Percentiles rank a stretch among this genome's conserved stretches.
These are phyloP conservation scores for Polymixis flavicincta DNA, from an alignment of 2,888 invertebrate species.

Conservation along the genomic window DNA sequence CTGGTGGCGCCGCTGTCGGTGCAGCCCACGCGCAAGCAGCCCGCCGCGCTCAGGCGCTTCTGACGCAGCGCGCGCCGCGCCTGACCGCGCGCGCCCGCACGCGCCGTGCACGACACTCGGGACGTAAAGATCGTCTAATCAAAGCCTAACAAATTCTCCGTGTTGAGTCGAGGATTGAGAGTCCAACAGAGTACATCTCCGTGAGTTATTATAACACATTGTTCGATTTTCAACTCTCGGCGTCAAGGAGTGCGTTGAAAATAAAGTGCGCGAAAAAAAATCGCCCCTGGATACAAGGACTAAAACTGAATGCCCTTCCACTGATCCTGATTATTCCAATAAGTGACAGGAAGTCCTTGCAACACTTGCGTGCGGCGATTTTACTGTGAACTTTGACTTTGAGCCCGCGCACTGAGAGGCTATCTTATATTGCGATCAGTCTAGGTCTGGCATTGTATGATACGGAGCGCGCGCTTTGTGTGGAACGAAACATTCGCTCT, in stretches of 20 bases:
- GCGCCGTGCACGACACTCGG: conserved; percentile 43
- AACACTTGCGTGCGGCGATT: background rate
- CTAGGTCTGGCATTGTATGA: background rate
- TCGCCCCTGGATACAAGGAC: background rate
- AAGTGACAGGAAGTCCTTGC: background rate
- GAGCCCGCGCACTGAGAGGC: background rate
- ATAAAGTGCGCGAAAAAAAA: background rate
- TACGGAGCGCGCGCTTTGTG: background rate
- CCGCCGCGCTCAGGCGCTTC: conserved; percentile 93
- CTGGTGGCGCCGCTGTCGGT: conserved; percentile 95
- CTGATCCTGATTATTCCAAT: background rate
- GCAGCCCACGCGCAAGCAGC: conserved; percentile 95
- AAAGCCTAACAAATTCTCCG: background rate
- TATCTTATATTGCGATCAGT: background rate
- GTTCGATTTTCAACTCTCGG: conserved; percentile 1
- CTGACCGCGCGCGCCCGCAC: conserved; percentile 62
- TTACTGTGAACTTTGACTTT: conserved; percentile 1
- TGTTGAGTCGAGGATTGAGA: background rate
- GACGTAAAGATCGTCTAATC: conserved; percentile 56
- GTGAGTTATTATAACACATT: background rate
- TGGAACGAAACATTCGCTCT: background rate
- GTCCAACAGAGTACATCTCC: background rate
- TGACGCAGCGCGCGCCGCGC: conserved; percentile 85
- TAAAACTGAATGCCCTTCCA: background rate
- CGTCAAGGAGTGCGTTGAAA: background rate